phyloP scores from a whole-genome alignment of 2,797 vertebrate genomes.

The Pogonophryne albipinna region DNA sequence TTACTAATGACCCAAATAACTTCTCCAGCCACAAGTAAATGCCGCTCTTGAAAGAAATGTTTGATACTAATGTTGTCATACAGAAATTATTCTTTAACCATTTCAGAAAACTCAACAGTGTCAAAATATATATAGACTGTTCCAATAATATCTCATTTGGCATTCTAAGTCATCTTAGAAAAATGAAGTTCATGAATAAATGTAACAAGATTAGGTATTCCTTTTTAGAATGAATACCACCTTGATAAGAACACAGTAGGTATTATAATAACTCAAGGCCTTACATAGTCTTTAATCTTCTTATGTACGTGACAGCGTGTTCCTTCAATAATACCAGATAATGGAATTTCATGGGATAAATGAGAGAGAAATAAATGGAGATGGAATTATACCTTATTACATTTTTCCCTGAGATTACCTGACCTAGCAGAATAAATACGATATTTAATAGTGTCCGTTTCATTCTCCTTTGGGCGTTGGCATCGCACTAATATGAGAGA shows the following conservation, averaged over 20 bases:
- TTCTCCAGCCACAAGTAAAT: background rate
- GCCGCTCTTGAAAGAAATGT: background rate
- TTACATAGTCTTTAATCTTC: conserved; percentile 49
- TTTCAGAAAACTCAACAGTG: background rate
- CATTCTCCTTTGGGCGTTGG: conserved; percentile 49
- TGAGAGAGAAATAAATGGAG: conserved; percentile 57
- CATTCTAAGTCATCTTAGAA: conserved; percentile 2
- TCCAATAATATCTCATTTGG: conserved; percentile 17
- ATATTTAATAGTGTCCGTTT: conserved; percentile 62
- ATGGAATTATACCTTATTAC: conserved; percentile 60
- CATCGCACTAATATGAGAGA: conserved; percentile 45
- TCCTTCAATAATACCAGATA: conserved; percentile 34
- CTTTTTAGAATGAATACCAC: conserved; percentile 33
- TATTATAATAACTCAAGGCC: conserved; percentile 33
- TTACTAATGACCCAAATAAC: background rate
- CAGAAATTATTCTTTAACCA: conserved; percentile 2
- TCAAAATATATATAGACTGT: conserved; percentile 9
- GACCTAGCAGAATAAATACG: conserved; percentile 66
- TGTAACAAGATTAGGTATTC: conserved; percentile 27
- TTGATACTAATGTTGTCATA: conserved; percentile 14
- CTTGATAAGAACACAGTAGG: conserved; percentile 28
- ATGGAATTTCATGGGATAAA: conserved; percentile 49
- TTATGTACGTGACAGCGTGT: conserved; percentile 19
- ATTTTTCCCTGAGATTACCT: conserved; percentile 64
- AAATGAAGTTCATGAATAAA: conserved; percentile 26